phyloP scores from a whole-genome alignment of 35 echinoderm and acorn worm species.

The Nesometra sesokonis region DNA sequence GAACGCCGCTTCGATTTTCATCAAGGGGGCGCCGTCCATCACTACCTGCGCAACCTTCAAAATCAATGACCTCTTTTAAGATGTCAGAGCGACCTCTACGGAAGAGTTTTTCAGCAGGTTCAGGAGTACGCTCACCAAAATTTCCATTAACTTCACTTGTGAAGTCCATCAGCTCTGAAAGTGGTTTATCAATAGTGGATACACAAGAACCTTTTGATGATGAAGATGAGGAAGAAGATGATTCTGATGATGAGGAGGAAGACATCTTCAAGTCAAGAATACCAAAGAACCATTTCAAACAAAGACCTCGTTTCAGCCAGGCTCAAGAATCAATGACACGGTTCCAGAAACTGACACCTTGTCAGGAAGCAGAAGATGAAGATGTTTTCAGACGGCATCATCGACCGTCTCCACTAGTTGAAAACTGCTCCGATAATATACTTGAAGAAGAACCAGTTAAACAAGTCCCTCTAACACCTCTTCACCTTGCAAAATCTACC shows the following conservation, averaged over 20 bases:
- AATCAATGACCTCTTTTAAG: neutral
- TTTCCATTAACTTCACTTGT: slow-evolving; percentile 1
- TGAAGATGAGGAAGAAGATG: neutral
- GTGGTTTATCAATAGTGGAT: neutral
- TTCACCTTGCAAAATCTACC: neutral
- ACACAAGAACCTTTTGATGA: neutral
- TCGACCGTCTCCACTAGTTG: neutral
- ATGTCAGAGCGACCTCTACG: neutral
- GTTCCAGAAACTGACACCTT: neutral
- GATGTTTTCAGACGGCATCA: neutral
- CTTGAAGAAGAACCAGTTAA: neutral
- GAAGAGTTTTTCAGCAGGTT: neutral
- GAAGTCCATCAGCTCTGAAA: slow-evolving; percentile 5
- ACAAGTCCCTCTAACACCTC: neutral
- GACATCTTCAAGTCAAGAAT: neutral
- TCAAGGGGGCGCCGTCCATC: neutral
- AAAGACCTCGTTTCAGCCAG: neutral
- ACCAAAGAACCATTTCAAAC: neutral
- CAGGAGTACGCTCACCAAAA: neutral
- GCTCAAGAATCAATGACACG: neutral
- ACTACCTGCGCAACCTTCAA: neutral
- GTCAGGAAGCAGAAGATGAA: neutral
- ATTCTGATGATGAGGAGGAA: slow-evolving; percentile 1
- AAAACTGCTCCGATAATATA: neutral
- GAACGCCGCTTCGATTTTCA: neutral